A percentile compares a stretch with the other conserved stretches of the same genome.
phyloP scores from a whole-genome alignment of 2,113 vertebrate species.

The Psittacula cyanocephala region DNA sequence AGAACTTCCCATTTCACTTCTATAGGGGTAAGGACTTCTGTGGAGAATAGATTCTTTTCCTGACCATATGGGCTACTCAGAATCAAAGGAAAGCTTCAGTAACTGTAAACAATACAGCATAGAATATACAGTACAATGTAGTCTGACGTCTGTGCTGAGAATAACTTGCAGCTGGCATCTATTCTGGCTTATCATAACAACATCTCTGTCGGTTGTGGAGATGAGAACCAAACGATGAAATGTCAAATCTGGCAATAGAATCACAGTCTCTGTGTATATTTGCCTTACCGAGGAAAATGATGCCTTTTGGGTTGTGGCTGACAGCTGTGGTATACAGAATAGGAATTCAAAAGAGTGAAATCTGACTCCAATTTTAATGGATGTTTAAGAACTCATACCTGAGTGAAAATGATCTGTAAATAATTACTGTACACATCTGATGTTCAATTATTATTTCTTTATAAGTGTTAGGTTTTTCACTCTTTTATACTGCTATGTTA shows the following conservation, averaged over 20 bases:
- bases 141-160: constrained; percentile 60
- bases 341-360: background rate
- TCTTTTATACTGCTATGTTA: background rate
- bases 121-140: constrained; percentile 15
- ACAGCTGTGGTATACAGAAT: constrained; percentile 27
- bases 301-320: background rate
- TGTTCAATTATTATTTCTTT: background rate
- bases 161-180: constrained; percentile 70
- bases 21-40: background rate
- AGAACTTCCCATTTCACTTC: background rate
- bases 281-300: constrained; percentile 35
- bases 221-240: constrained; percentile 57
- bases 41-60: constrained; percentile 1
- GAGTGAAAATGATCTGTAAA: constrained; percentile 8
- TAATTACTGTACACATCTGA: background rate
- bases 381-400: constrained; percentile 22
- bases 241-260: constrained; percentile 28
- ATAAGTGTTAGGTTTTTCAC: background rate
- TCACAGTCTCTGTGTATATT: constrained; percentile 16
- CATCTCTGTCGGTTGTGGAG: constrained; percentile 12
- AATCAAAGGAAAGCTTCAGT: constrained; percentile 56
- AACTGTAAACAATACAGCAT: constrained; percentile 35
- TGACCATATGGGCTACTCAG: constrained; percentile 24
- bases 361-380: background rate
- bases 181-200: constrained; percentile 63